A percentile compares a stretch with the other conserved stretches of the same genome.
Conservation (phyloP, 2,888 invertebrate genomes). For the Papilio gigon region DNA sequence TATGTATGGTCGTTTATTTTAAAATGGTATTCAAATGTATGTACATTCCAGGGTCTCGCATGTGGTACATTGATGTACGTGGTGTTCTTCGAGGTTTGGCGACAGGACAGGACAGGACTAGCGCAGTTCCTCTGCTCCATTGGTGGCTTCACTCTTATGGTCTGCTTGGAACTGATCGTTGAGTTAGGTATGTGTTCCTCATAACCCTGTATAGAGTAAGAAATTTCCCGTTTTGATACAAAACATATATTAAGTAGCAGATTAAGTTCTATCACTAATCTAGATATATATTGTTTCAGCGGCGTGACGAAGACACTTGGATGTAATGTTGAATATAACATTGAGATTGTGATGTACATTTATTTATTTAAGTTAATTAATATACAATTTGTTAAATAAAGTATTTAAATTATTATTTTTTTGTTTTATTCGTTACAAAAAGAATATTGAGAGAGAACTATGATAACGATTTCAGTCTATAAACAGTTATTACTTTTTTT, state of each 20-base stretch:
- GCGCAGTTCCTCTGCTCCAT: constrained; percentile 85
- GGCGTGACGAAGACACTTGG: constrained; percentile 36
- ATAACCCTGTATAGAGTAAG: no score
- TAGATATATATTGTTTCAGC: constrained; percentile 43
- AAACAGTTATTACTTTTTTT: no score
- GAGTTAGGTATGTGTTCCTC: constrained; percentile 57
- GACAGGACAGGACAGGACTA: constrained; percentile 80
- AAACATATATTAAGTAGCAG: no score
- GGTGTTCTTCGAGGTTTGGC: constrained; percentile 96
- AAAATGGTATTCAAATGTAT: no score
- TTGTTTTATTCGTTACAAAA: no score
- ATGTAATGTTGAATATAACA: not conserved
- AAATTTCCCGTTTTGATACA: no score
- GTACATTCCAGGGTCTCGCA: constrained; percentile 85
- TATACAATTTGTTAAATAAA: constrained; percentile 30
- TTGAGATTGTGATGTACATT: constrained; percentile 33
- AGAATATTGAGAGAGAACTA: no score
- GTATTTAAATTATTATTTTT: constrained; percentile 7
- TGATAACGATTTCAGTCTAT: no score
- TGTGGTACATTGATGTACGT: constrained; percentile 96
- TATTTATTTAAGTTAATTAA: constrained; percentile 11
- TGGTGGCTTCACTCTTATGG: constrained; percentile 87
- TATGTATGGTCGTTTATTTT: no score
- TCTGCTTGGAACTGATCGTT: constrained; percentile 62
- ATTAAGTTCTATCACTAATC: no score